Evolutionary conservation across 2,797 vertebrate species (phyloP).

Genomic region (Nannoperca obscura): DNA sequence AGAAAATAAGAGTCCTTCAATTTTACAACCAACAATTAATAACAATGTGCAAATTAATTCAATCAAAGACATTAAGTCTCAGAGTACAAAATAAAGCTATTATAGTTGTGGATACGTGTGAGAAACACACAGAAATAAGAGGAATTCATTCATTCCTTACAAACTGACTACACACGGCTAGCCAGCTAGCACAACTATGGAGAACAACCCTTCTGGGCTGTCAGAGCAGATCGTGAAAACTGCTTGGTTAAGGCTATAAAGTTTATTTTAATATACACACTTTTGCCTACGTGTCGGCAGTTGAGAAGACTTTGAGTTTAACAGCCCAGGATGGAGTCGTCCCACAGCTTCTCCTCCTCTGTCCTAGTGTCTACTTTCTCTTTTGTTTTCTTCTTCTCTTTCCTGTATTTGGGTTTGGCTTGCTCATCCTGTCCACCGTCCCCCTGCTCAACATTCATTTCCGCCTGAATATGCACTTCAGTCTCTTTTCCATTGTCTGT

Average conservation of each 20-base stretch:
- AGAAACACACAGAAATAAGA: slow-evolving; percentile 16
- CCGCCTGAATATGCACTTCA: slow-evolving; percentile 64
- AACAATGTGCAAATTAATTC: slow-evolving; percentile 23
- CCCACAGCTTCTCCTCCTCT: slow-evolving; percentile 92
- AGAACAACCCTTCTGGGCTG: slow-evolving; percentile 16
- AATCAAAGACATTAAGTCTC: slow-evolving; percentile 20
- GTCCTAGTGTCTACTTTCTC: slow-evolving; percentile 81
- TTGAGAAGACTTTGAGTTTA: slow-evolving; percentile 45
- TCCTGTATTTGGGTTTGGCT: slow-evolving; percentile 82
- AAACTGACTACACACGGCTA: slow-evolving; percentile 40
- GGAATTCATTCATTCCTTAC: slow-evolving; percentile 2
- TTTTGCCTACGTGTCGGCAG: slow-evolving; percentile 8
- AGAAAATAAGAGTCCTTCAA: slow-evolving; percentile 15
- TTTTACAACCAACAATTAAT: slow-evolving; percentile 5
- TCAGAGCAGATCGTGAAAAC: slow-evolving; percentile 20
- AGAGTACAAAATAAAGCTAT: slow-evolving; percentile 42
- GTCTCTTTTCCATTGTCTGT: slow-evolving; percentile 53
- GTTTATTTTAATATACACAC: background rate
- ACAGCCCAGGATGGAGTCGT: slow-evolving; percentile 90
- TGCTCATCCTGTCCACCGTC: slow-evolving; percentile 51
- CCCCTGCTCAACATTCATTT: slow-evolving; percentile 50
- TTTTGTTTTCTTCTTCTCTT: slow-evolving; percentile 85
- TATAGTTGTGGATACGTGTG: background rate
- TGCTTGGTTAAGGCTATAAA: slow-evolving; percentile 14
- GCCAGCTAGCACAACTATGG: slow-evolving; percentile 58